Evolutionary conservation across 2,113 vertebrate genomes (phyloP).

Genomic region (Gulo gulo): DNA sequence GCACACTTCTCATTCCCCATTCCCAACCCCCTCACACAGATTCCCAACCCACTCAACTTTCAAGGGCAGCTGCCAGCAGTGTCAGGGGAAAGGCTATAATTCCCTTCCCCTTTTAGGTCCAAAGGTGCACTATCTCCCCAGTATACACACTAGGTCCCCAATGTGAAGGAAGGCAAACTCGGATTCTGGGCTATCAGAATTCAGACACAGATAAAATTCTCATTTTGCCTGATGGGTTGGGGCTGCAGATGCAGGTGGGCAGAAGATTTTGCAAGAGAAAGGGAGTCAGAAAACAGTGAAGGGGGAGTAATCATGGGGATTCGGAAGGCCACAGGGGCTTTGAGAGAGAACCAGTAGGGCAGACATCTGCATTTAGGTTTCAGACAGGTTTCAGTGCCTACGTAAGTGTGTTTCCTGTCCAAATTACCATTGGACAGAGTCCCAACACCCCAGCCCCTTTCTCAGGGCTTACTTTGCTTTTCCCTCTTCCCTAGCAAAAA

Average conservation of each 20-base stretch:
- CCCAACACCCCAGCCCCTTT: not conserved
- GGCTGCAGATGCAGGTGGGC: not conserved
- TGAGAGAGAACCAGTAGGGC: not conserved
- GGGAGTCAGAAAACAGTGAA: not conserved
- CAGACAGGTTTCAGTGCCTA: not conserved
- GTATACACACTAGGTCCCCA: not conserved
- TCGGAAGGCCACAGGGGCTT: not conserved
- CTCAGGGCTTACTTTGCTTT: not conserved
- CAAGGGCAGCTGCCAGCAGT: not conserved
- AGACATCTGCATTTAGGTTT: not conserved
- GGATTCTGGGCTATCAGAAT: conserved; percentile 5
- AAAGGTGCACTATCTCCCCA: not conserved
- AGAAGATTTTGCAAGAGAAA: conserved; percentile 19
- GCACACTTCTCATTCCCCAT: not conserved
- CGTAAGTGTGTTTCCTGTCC: not conserved
- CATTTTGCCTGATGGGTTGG: not conserved
- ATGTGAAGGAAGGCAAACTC: not conserved
- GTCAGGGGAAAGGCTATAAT: not conserved
- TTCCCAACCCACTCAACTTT: not conserved
- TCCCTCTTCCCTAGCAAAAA: not conserved
- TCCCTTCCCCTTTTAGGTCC: not conserved
- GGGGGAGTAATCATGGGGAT: not conserved
- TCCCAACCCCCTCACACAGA: not conserved
- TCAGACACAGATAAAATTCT: conserved; percentile 22
- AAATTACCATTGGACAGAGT: not conserved